Conservation (phyloP, 2,888 invertebrate genomes). For the Drosophila rubida region DNA sequence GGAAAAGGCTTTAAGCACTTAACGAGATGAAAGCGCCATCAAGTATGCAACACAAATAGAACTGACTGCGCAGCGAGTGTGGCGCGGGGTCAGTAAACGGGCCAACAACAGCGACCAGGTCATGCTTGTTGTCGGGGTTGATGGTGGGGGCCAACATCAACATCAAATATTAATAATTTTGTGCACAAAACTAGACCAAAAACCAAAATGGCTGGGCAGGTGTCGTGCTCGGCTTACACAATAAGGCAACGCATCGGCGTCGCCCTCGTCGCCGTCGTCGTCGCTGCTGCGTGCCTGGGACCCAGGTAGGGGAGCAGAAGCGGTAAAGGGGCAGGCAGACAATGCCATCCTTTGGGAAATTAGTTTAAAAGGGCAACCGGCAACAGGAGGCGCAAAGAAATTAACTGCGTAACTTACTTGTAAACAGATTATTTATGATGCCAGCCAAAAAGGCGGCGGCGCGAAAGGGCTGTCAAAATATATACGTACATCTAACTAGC, state of each 20-base stretch:
- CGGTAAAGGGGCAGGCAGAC: neutral
- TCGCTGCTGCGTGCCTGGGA: conserved; percentile 67
- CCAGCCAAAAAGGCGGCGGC: conserved; percentile 28
- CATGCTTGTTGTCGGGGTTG: neutral
- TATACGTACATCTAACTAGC: conserved; percentile 3
- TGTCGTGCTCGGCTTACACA: conserved; percentile 75
- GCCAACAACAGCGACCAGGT: neutral
- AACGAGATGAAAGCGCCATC: conserved; percentile 74
- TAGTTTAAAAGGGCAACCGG: conserved; percentile 73
- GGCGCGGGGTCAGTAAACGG: conserved; percentile 12
- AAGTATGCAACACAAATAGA: conserved; percentile 70
- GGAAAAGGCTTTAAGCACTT: conserved; percentile 76
- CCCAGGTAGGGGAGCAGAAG: neutral
- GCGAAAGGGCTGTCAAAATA: conserved; percentile 37
- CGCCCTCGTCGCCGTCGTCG: neutral
- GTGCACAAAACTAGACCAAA: conserved; percentile 64
- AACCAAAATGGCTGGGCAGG: conserved; percentile 62
- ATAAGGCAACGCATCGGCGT: conserved; percentile 64
- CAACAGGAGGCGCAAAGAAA: conserved; percentile 52
- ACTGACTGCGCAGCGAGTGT: conserved; percentile 13
- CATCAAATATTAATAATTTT: conserved; percentile 79
- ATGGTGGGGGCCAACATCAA: neutral
- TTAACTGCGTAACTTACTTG: conserved; percentile 80
- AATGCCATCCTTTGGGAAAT: conserved; percentile 70
- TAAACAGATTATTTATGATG: conserved; percentile 78